Conservation (phyloP, 2,797 vertebrate species). For the Corythornis leucogaster region DNA sequence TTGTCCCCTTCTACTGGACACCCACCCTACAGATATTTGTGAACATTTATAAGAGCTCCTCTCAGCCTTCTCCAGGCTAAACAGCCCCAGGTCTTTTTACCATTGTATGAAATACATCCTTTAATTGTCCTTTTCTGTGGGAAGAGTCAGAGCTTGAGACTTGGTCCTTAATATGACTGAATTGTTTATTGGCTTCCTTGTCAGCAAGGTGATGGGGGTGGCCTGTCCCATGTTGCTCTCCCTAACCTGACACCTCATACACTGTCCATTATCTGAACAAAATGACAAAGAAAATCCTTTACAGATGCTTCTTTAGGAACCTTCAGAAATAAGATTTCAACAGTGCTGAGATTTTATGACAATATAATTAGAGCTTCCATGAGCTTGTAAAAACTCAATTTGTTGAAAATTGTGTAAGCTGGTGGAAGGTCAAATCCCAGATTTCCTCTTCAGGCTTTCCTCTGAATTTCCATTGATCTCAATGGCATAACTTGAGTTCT, state of each 20-base stretch:
- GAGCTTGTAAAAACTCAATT: constrained; percentile 41
- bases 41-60: too few relatives aligned
- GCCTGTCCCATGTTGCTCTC: not conserved
- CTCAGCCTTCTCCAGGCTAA: too few relatives aligned
- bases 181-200: not conserved
- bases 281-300: constrained; percentile 1
- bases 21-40: too few relatives aligned
- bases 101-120: not conserved
- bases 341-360: constrained; percentile 28
- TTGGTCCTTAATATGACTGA: not conserved
- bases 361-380: constrained; percentile 40
- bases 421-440: constrained; percentile 38
- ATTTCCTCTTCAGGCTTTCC: constrained; percentile 3
- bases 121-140: not conserved
- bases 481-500: not conserved
- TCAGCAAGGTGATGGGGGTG: not conserved
- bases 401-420: constrained; percentile 15
- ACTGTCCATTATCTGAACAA: not conserved
- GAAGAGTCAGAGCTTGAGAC: not conserved
- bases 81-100: not conserved
- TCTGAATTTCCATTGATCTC: constrained; percentile 26
- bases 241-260: not conserved
- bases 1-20: too few relatives aligned
- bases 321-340: constrained; percentile 40
- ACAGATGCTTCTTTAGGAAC: not conserved